Percentiles rank a stretch among this genome's conserved stretches.
Conservation (phyloP, 2,113 vertebrate species). For the Megaceryle torquata region DNA sequence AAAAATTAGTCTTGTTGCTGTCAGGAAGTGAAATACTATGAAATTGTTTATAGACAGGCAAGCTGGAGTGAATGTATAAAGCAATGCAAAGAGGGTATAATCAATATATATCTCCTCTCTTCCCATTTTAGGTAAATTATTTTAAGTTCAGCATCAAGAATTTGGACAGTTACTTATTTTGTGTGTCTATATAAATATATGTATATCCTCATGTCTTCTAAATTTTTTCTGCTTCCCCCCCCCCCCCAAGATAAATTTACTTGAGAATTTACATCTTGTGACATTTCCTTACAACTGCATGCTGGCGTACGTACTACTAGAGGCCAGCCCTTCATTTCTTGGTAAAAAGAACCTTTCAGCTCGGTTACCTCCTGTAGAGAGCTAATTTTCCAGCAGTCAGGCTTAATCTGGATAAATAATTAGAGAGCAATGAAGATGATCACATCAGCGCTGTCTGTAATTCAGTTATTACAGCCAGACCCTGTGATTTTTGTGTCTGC, state of each 20-base stretch:
- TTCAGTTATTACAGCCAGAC: constrained; percentile 68
- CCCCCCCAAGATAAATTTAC: background rate
- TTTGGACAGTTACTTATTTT: background rate
- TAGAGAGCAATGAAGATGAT: constrained; percentile 73
- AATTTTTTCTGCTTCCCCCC: background rate
- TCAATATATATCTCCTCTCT: background rate
- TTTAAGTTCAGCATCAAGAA: background rate
- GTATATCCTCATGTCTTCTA: background rate
- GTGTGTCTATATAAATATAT: background rate
- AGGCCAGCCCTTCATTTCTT: constrained; percentile 72
- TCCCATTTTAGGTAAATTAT: background rate
- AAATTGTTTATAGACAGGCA: constrained; percentile 30
- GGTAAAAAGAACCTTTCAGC: constrained; percentile 80
- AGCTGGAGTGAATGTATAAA: background rate
- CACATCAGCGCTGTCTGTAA: constrained; percentile 62
- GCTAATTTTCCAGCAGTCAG: constrained; percentile 83
- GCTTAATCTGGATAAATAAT: constrained; percentile 83
- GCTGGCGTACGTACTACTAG: constrained; percentile 52
- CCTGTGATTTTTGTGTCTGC: constrained; percentile 56
- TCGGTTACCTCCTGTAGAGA: constrained; percentile 79
- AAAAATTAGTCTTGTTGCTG: constrained; percentile 32
- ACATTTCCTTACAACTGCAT: constrained; percentile 56
- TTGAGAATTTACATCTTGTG: constrained; percentile 56
- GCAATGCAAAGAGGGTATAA: background rate
- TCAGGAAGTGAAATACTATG: constrained; percentile 42